These are phyloP conservation scores for Drosophila seclusa DNA, from an alignment of 2,888 invertebrate genomes.

Conservation along the genomic window DNA sequence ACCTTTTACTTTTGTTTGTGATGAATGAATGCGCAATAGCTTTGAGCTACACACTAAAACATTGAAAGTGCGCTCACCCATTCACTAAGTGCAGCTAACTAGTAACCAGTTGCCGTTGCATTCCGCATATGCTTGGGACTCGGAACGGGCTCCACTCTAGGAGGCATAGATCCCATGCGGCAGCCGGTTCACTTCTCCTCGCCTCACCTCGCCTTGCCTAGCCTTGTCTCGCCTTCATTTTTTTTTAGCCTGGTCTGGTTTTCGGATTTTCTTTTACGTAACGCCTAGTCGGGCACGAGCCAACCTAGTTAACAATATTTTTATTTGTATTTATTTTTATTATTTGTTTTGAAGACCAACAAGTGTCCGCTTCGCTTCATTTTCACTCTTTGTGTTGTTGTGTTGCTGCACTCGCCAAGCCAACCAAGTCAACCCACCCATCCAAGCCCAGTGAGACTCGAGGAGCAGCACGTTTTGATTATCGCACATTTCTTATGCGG, in stretches of 20 bases:
- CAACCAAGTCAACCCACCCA: slow-evolving; percentile 11
- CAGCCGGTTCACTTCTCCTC: slow-evolving; percentile 37
- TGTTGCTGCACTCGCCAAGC: slow-evolving; percentile 40
- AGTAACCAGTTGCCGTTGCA: slow-evolving; percentile 57
- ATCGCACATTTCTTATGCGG: slow-evolving; percentile 71
- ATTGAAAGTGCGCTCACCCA: slow-evolving; percentile 25
- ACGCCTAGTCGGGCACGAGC: slow-evolving; percentile 60
- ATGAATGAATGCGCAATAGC: slow-evolving; percentile 65
- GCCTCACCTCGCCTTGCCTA: slow-evolving; percentile 7
- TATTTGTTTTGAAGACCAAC: slow-evolving; percentile 28
- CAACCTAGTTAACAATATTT: slow-evolving; percentile 62
- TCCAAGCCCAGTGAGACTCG: slow-evolving; percentile 22
- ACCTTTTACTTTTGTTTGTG: slow-evolving; percentile 61
- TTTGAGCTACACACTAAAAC: slow-evolving; percentile 28
- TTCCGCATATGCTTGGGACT: slow-evolving; percentile 34
- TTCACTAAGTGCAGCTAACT: slow-evolving; percentile 25
- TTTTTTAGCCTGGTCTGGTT: slow-evolving; percentile 40
- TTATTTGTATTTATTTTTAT: slow-evolving; percentile 4
- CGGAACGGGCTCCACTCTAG: slow-evolving; percentile 5
- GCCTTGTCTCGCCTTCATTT: slow-evolving; percentile 25
- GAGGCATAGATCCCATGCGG: slow-evolving; percentile 20
- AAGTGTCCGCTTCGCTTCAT: slow-evolving; percentile 43
- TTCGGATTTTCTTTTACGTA: slow-evolving; percentile 71
- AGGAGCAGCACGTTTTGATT: slow-evolving; percentile 70
- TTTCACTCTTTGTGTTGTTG: slow-evolving; percentile 47